Evolutionary conservation across 2,113 vertebrate genomes (phyloP).

Genomic region (Microcebus ravelobensis): DNA sequence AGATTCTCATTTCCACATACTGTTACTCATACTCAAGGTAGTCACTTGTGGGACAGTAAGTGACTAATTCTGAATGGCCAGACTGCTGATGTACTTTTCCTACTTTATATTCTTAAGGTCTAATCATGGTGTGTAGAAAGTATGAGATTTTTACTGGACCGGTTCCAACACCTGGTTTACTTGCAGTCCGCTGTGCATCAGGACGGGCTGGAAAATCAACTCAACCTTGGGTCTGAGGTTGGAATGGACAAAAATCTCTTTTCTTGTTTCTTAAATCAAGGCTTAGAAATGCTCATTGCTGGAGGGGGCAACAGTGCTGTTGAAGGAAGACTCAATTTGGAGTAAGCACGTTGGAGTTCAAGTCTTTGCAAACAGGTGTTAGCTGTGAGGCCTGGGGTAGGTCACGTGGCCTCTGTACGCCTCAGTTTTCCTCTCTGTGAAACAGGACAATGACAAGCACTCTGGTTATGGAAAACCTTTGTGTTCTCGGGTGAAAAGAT

Average conservation of each 20-base stretch:
- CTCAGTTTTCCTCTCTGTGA: neutral
- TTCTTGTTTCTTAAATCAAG: neutral
- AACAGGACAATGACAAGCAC: neutral
- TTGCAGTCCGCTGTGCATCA: fast-evolving
- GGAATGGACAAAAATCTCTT: neutral
- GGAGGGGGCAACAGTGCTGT: no score
- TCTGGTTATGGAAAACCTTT: fast-evolving
- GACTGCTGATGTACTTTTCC: fast-evolving
- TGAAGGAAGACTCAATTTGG: neutral
- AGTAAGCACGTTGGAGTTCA: neutral
- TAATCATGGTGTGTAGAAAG: fast-evolving
- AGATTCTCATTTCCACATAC: neutral
- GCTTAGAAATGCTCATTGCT: neutral
- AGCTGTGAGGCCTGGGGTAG: fast-evolving
- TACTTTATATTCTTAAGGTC: fast-evolving
- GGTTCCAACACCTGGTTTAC: fast-evolving
- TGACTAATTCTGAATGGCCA: neutral
- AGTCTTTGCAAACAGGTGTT: fast-evolving
- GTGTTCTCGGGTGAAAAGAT: neutral
- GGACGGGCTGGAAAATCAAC: neutral
- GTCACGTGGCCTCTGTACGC: fast-evolving
- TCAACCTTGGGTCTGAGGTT: neutral
- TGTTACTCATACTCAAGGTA: no score
- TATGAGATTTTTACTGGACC: fast-evolving
- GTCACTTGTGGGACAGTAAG: fast-evolving